Evolutionary conservation across 2,888 invertebrate species (phyloP).

Genomic region (Andrena chrysosceles): DNA sequence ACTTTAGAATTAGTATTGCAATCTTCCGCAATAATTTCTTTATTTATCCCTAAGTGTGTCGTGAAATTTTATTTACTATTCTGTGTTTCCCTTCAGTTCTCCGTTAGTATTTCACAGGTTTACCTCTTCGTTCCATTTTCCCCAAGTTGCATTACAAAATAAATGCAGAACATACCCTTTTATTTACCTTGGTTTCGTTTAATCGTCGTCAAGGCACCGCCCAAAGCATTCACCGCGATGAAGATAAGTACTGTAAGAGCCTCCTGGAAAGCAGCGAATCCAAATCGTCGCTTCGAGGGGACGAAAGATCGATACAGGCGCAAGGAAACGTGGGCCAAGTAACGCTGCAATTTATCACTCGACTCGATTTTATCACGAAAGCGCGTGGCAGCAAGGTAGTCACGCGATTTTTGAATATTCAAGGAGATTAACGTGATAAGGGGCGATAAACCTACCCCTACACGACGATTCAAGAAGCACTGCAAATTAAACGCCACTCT

Average conservation of each 20-base stretch:
- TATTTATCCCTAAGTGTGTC: no score
- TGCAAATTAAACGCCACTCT: no score
- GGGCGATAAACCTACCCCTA: not conserved
- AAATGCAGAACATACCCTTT: no score
- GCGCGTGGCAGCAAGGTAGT: not conserved
- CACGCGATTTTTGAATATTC: slow-evolving; percentile 56
- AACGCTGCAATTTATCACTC: slow-evolving; percentile 17
- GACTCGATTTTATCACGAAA: not conserved
- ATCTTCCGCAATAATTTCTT: no score
- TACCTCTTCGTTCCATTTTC: no score
- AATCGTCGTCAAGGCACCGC: not conserved
- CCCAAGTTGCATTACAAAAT: no score
- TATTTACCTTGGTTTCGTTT: not conserved
- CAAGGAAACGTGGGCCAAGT: slow-evolving; percentile 8
- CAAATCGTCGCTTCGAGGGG: not conserved
- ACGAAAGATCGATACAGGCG: slow-evolving; percentile 36
- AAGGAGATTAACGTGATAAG: slow-evolving; percentile 14
- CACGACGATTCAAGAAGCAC: no score
- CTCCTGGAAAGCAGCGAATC: not conserved
- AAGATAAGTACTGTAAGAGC: not conserved
- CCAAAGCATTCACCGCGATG: not conserved
- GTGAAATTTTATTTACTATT: no score
- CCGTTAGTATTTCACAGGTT: no score
- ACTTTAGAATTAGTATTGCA: no score
- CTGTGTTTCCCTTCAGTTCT: no score